Evolutionary conservation across 2,888 invertebrate genomes (phyloP).

Genomic region (Bellardia bayeri): DNA sequence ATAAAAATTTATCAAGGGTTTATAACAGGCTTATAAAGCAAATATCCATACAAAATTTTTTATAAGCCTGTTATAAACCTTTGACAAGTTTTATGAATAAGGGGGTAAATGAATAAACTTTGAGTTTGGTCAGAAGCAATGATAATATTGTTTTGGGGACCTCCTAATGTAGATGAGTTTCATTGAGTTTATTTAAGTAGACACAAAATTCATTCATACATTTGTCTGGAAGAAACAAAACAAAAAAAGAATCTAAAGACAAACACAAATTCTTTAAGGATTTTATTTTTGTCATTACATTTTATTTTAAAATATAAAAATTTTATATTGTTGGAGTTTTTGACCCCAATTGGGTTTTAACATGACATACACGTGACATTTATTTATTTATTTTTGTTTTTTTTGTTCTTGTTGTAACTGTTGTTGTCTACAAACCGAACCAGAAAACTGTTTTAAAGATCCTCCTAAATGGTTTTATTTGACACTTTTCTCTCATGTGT

Average conservation of each 20-base stretch:
- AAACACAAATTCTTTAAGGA: not conserved
- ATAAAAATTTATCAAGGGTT: too few species aligned
- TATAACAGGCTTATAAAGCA: too few species aligned
- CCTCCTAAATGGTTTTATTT: constrained; percentile 4
- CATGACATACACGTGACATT: constrained; percentile 11
- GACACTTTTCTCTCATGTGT: not conserved
- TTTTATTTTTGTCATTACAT: not conserved
- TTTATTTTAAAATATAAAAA: not conserved
- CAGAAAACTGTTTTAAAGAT: not conserved
- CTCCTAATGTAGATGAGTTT: not conserved
- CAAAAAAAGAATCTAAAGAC: not conserved
- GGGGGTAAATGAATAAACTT: too few species aligned
- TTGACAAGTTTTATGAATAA: too few species aligned
- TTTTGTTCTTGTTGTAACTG: not conserved
- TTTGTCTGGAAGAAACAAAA: not conserved
- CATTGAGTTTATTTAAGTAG: constrained; percentile 3
- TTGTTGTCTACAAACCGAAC: not conserved
- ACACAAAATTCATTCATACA: constrained; percentile 27
- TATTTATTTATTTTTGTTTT: not conserved
- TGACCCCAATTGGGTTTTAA: constrained; percentile 31
- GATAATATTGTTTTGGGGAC: not conserved
- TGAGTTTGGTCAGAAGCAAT: not conserved
- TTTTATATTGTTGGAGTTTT: constrained; percentile 13
- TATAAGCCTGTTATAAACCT: too few species aligned
- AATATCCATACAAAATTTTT: too few species aligned